A percentile compares a stretch with the other conserved stretches of the same genome.
Conservation (phyloP, 2,113 vertebrate species). For the Atractosteus spatula region DNA sequence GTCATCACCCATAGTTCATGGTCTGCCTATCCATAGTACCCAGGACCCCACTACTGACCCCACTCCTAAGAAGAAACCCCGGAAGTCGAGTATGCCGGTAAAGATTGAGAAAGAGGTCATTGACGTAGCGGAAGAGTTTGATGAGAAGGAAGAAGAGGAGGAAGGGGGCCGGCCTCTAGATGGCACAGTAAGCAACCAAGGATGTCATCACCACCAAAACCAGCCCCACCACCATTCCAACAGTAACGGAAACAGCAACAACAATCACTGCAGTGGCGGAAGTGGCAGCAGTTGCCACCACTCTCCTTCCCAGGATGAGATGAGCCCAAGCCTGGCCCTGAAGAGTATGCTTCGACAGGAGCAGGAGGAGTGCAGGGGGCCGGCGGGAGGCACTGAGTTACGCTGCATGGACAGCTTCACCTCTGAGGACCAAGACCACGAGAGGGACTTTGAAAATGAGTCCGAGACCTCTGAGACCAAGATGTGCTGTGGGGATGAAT, state of each 20-base stretch:
- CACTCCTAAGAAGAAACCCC: slow-evolving; percentile 94
- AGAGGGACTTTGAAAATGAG: slow-evolving; percentile 96
- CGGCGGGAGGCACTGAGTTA: slow-evolving; percentile 77
- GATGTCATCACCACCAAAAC: slow-evolving; percentile 54
- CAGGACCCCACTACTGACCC: slow-evolving; percentile 76
- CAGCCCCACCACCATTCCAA: slow-evolving; percentile 54
- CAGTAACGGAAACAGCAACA: slow-evolving; percentile 79
- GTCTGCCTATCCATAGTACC: slow-evolving; percentile 64
- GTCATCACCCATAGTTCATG: slow-evolving; percentile 60
- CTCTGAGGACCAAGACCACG: slow-evolving; percentile 94
- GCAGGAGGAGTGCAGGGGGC: slow-evolving; percentile 69
- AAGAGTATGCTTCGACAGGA: slow-evolving; percentile 86
- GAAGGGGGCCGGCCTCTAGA: slow-evolving; percentile 34
- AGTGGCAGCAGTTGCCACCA: slow-evolving; percentile 84
- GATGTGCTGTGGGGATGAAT: slow-evolving; percentile 78
- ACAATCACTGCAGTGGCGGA: slow-evolving; percentile 71
- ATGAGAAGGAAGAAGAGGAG: slow-evolving; percentile 91
- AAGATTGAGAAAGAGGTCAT: slow-evolving; percentile 98
- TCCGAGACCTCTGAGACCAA: slow-evolving; percentile 95
- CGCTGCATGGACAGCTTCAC: slow-evolving; percentile 92
- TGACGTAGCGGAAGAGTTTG: slow-evolving; percentile 90
- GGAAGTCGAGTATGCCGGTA: slow-evolving; percentile 98
- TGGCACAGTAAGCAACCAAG: neutral
- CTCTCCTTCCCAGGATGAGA: slow-evolving; percentile 90
- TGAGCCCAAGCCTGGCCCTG: slow-evolving; percentile 87